Percentiles rank a stretch among this genome's conserved stretches.
Conservation (phyloP, 2,797 vertebrate genomes). For the Catharus ustulatus region DNA sequence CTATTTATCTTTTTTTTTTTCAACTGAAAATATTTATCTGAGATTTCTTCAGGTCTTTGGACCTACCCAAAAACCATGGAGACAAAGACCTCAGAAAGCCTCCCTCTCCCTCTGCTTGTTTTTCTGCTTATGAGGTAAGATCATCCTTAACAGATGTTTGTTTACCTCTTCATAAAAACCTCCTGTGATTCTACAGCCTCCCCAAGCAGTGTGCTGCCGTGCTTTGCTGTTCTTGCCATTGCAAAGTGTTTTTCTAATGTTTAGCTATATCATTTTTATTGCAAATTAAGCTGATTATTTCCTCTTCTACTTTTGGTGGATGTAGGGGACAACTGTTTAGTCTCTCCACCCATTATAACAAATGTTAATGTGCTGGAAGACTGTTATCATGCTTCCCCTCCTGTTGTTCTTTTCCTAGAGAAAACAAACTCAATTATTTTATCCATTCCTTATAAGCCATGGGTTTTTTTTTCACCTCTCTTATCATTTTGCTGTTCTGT, state of each 20-base stretch:
- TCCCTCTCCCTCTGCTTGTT: not conserved
- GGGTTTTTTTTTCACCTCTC: not conserved
- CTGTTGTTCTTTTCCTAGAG: conserved; percentile 50
- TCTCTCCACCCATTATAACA: conserved; percentile 43
- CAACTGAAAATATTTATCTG: not conserved
- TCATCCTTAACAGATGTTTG: conserved; percentile 62
- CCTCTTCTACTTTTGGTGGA: conserved; percentile 45
- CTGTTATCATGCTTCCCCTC: conserved; percentile 38
- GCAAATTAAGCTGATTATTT: conserved; percentile 64
- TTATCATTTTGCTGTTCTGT: conserved; percentile 35
- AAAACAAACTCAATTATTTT: conserved; percentile 47
- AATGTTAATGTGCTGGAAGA: conserved; percentile 48
- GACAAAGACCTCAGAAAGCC: not conserved
- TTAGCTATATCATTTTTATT: conserved; percentile 67
- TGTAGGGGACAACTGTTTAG: conserved; percentile 35
- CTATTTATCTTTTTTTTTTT: not conserved
- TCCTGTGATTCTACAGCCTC: conserved; percentile 53
- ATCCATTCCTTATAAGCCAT: not conserved
- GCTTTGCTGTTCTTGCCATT: conserved; percentile 28
- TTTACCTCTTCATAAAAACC: conserved; percentile 67
- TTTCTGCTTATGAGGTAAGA: conserved; percentile 1
- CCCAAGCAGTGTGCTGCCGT: conserved; percentile 9
- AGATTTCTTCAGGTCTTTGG: not conserved
- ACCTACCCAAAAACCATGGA: not conserved
- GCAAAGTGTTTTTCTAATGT: conserved; percentile 58